A percentile compares a stretch with the other conserved stretches of the same genome.
Conservation (phyloP, 2,888 invertebrate genomes). For the Linyphia triangularis region DNA sequence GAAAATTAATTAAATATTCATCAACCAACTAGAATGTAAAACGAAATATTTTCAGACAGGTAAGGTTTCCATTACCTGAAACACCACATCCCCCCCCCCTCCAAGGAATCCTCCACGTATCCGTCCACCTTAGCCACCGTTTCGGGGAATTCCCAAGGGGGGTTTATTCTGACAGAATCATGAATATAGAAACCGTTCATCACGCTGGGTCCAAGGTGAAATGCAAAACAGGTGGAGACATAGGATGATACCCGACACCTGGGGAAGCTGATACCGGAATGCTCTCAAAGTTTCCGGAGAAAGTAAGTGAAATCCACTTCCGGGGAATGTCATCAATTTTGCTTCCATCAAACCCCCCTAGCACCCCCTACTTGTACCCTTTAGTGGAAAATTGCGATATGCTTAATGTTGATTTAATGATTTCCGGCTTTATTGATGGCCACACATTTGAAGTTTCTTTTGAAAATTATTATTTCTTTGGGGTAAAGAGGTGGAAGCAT, state of each 20-base stretch:
- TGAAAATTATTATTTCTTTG: neutral
- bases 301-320: slow-evolving; percentile 69
- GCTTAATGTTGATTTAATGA: too few species aligned
- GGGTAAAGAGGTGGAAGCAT: neutral
- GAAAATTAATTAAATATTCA: too few species aligned
- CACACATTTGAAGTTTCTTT: too few species aligned
- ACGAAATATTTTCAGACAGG: too few species aligned
- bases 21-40: too few species aligned
- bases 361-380: neutral
- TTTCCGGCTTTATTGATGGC: too few species aligned
- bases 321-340: slow-evolving; percentile 69
- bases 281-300: slow-evolving; percentile 63
- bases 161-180: slow-evolving; percentile 21
- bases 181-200: slow-evolving; percentile 74
- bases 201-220: slow-evolving; percentile 66
- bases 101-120: neutral
- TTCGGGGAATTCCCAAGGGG: neutral
- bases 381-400: neutral
- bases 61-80: neutral
- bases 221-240: slow-evolving; percentile 67
- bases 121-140: neutral
- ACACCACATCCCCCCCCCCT: neutral
- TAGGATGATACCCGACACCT: slow-evolving; percentile 60
- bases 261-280: slow-evolving; percentile 43
- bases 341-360: neutral